A percentile compares a stretch with the other conserved stretches of the same genome.
Evolutionary conservation across 2,888 invertebrate genomes (phyloP).

Genomic region (Cordylochernes scorpioides): DNA sequence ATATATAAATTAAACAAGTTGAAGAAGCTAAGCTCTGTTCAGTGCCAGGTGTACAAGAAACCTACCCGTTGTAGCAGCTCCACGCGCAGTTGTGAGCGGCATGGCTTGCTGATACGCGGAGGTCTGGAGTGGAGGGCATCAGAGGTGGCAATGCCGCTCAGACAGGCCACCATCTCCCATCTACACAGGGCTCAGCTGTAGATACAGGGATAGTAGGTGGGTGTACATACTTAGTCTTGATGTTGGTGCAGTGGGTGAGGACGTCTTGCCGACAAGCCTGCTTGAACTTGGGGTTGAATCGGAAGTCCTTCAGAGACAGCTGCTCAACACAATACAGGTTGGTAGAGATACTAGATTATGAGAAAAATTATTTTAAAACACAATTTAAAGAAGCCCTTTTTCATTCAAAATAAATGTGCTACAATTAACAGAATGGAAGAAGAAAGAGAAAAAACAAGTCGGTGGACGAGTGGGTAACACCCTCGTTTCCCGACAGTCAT

Average conservation of each 20-base stretch:
- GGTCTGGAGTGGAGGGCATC: conserved; percentile 35
- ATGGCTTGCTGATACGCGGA: conserved; percentile 54
- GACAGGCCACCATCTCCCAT: conserved; percentile 47
- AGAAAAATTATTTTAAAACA: not conserved
- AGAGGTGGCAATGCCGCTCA: conserved; percentile 68
- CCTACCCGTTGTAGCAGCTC: conserved; percentile 49
- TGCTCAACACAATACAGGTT: too few species aligned
- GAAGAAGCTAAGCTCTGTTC: too few species aligned
- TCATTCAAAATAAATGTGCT: too few species aligned
- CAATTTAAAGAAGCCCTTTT: too few species aligned
- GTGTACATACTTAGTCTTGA: conserved; percentile 22
- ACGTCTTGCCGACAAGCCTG: conserved; percentile 49
- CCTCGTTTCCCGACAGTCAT: too few species aligned
- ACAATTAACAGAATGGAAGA: too few species aligned
- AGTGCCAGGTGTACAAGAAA: too few species aligned
- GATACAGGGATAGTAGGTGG: too few species aligned
- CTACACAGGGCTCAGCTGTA: too few species aligned
- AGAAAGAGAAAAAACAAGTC: too few species aligned
- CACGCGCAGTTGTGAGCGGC: conserved; percentile 62
- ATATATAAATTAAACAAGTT: too few species aligned
- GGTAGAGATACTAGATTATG: not conserved
- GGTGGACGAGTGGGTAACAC: too few species aligned
- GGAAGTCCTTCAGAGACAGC: conserved; percentile 69
- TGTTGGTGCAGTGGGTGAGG: conserved; percentile 27
- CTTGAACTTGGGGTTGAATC: conserved; percentile 78